Base-by-base conservation (phyloP, 2,888 invertebrate species). In the Chymomyza procnemis region DNA sequence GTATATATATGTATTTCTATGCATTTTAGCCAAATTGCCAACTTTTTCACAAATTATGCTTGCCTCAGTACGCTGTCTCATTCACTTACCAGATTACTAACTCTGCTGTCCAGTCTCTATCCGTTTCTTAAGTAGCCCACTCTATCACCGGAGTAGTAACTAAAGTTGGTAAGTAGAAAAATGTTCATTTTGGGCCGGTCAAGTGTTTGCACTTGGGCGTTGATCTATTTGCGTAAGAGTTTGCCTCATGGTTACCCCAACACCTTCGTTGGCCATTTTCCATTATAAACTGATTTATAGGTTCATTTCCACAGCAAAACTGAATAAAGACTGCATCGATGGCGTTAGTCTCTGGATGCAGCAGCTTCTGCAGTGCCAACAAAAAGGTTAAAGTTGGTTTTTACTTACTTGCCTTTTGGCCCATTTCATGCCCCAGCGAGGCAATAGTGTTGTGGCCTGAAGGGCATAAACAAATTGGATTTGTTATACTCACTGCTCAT, bases 261-360 rank as follows among this genome's bases (percentile, higher is more conserved):
- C 71, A 76, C 64, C n/a, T n/a, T n/a, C 48, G 71, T 66, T 70
- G 66, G 62, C 69, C 55, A 61, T 69, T 69, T 67, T 66, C 74
- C 72, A 87, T 85, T 80, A 83, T 87, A 85, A 81, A 80, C 88
- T 87, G 81, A 81, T 81, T 81, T 81, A 81, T 81, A 85, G 88
- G 88, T 87, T 81, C 88, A 87, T 87, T 81, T 81, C 80, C 86
- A 87, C 69, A 65, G 66, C 65, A 54, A 21, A n/a, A 21, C 65
- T 46, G 67, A 69, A 55, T 67, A 22, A 21, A 18, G 19, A n/a
- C n/a, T 54, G 54, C 54, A 21, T 21, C 54, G 34, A 41, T 41
- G 34, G 34, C 3, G 30, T 6, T 30, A 41, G 34, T 41, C 26
- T 26, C 0, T 9, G 34, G 12, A 14, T 9, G 34, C 0, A 41